Percentiles rank a stretch among this genome's conserved stretches.
phyloP scores from a whole-genome alignment of 2,888 invertebrate species.

The Agrenia bidenticulata region DNA sequence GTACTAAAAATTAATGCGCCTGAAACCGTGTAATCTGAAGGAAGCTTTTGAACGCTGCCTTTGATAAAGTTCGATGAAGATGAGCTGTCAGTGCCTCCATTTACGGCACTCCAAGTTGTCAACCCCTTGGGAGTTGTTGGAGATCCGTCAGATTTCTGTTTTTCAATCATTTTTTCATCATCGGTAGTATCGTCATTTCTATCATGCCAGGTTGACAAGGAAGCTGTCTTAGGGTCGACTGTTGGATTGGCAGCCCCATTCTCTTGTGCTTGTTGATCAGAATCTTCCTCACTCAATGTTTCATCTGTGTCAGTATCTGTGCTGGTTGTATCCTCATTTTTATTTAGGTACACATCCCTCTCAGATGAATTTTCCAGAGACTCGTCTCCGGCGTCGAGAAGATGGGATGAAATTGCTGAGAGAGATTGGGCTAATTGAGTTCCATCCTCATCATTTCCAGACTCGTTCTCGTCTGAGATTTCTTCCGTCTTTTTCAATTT shows the following conservation, averaged over 20 bases:
- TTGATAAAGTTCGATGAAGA: conserved; percentile 21
- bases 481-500: conserved; percentile 37
- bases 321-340: conserved; percentile 32
- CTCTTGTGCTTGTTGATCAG: conserved; percentile 31
- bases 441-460: conserved; percentile 32
- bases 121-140: conserved; percentile 51
- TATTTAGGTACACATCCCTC: conserved; percentile 47
- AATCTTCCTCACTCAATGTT: conserved; percentile 38
- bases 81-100: conserved; percentile 17
- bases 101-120: conserved; percentile 52
- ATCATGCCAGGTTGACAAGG: conserved; percentile 19
- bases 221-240: conserved; percentile 7
- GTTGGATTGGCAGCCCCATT: conserved; percentile 6
- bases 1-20: conserved; percentile 38
- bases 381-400: conserved; percentile 40
- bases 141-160: conserved; percentile 37
- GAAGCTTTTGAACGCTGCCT: conserved; percentile 42
- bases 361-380: conserved; percentile 50
- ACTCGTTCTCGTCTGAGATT: conserved; percentile 31
- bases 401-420: conserved; percentile 45
- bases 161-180: conserved; percentile 19
- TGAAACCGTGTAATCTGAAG: conserved; percentile 46
- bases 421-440: conserved; percentile 46
- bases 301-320: conserved; percentile 37
- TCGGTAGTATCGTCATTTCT: conserved; percentile 24